These are phyloP conservation scores for Quadroppia sp. DNA, from an alignment of 2,888 invertebrate genomes.

Conservation along the genomic window DNA sequence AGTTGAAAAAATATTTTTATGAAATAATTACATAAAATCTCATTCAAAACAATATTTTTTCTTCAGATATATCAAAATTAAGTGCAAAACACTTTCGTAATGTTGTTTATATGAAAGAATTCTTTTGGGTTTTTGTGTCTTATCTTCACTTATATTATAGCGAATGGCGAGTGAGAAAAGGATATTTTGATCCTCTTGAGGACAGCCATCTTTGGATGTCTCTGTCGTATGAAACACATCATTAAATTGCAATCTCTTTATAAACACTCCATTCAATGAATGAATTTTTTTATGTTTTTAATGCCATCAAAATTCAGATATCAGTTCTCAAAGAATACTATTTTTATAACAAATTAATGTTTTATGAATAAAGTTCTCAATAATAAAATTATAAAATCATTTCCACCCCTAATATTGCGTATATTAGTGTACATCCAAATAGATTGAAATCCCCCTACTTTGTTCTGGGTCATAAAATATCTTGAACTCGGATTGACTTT, in stretches of 20 bases:
- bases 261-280: neutral
- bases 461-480: too few relatives aligned
- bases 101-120: neutral
- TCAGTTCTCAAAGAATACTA: too few relatives aligned
- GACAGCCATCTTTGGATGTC: constrained; percentile 28
- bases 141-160: neutral
- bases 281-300: neutral
- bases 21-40: neutral
- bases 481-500: too few relatives aligned
- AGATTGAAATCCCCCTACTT: too few relatives aligned
- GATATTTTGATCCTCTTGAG: constrained; percentile 26
- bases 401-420: too few relatives aligned
- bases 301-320: constrained; percentile 1
- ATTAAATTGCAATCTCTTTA: constrained; percentile 22
- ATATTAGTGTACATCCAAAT: too few relatives aligned
- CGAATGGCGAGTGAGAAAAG: constrained; percentile 21
- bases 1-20: neutral
- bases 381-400: too few relatives aligned
- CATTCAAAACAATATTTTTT: neutral
- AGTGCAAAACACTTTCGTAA: neutral
- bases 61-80: neutral
- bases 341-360: too few relatives aligned
- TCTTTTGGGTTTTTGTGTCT: neutral
- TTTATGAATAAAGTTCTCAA: too few relatives aligned
- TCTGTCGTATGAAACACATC: neutral